Percentiles rank a stretch among this genome's conserved stretches.
These are phyloP conservation scores for Enteromius fasciolatus DNA, from an alignment of 2,797 vertebrate species.

Conservation along the genomic window DNA sequence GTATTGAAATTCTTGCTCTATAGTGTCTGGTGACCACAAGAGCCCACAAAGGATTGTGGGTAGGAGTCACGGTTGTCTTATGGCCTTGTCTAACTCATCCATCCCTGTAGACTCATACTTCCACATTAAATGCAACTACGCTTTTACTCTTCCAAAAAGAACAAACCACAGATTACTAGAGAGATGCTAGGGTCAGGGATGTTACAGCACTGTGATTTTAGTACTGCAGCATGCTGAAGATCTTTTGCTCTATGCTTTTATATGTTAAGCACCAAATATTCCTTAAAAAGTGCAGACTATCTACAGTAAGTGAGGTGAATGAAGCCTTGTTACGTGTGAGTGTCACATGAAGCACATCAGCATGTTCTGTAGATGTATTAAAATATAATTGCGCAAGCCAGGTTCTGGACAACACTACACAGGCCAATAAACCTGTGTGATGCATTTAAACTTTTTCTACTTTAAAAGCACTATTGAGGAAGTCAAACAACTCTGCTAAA, in stretches of 20 bases:
- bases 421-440: background rate
- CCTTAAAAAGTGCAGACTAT: background rate
- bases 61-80: background rate
- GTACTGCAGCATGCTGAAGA: background rate
- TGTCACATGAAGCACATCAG: background rate
- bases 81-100: background rate
- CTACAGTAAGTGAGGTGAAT: background rate
- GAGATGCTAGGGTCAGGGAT: background rate
- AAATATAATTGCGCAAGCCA: background rate
- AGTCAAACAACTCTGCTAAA: constrained; percentile 10
- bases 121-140: background rate
- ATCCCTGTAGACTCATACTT: background rate
- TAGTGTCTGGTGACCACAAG: background rate
- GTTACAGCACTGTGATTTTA: background rate
- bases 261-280: background rate
- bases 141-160: background rate
- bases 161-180: constrained; percentile 10
- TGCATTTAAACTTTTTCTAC: background rate
- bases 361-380: constrained; percentile 5
- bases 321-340: background rate
- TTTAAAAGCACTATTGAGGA: background rate
- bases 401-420: background rate
- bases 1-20: background rate
- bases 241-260: constrained; percentile 12
- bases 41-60: background rate